Base-by-base conservation (phyloP, 2,797 vertebrate genomes). In the Prionace glauca region DNA sequence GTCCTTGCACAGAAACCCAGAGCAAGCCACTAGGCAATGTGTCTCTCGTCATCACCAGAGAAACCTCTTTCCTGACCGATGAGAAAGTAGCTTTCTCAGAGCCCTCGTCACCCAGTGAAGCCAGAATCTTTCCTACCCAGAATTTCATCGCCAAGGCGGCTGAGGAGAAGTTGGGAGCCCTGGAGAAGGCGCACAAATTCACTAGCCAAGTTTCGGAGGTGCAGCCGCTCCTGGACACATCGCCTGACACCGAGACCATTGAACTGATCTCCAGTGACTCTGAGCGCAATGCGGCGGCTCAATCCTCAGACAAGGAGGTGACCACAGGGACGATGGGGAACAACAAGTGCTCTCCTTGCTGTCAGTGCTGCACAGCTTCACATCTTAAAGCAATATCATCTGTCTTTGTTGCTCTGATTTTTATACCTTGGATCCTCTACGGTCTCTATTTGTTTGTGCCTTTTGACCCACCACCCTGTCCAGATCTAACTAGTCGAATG, bases 381-480 rank as follows among this genome's bases (percentile, higher is more conserved):
- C 96, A 97, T 0, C 96, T 97, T 22, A 97, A 96, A 0, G 97
- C 97, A 12, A 95, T 97, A 96, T 93, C 97, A 86, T 97, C 97
- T 0, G 96, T 96, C 81, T 96, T 98, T 95, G 97, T 97, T 8
- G 97, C 98, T 69, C 96, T 98, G 9, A 96, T 98, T 45, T 97
- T 97, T 22, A 96, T 97, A 0, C 96, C 97, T 0, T 97, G 97
- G 95, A 96, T 98, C 93, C 96, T 98, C 96, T 98, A 98, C 79
- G 97, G 96, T 81, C 96, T 97, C 96, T 97, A 98, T 96, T 96
- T 97, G 96, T 96, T 97, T 26, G 96, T 97, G 67, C 97, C 97
- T 71, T 96, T 98, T 1, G 97, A 96, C 92, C 96, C 97, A 8
- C 98, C 97, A 0, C 95, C 97, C 96, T 97, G 97, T 95, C 96